Evolutionary conservation across 2,888 invertebrate genomes (phyloP).

Genomic region (Cataglyphis cursor): DNA sequence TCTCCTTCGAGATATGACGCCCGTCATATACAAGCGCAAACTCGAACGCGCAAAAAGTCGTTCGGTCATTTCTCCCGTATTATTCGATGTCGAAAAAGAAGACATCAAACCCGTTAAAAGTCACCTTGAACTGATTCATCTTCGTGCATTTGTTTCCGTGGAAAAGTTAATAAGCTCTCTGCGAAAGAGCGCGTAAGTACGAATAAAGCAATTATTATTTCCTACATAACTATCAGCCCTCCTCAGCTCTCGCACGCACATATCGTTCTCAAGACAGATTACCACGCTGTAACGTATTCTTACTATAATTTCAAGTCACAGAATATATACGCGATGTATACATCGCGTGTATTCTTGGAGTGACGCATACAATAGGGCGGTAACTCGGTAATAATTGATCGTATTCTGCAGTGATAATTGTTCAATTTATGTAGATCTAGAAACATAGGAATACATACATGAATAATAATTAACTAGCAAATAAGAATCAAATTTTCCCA

Average conservation of each 20-base stretch:
- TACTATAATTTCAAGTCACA: constrained; percentile 27
- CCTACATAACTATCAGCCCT: constrained; percentile 20
- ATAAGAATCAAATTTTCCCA: neutral
- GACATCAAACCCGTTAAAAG: constrained; percentile 17
- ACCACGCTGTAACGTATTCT: constrained; percentile 7
- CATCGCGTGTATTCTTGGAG: neutral
- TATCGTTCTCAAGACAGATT: constrained; percentile 10
- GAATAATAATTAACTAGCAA: neutral
- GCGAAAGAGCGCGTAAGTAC: constrained; percentile 1
- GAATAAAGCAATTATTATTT: constrained; percentile 51
- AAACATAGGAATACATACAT: neutral
- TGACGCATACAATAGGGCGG: neutral
- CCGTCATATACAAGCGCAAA: constrained; percentile 41
- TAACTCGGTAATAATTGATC: neutral
- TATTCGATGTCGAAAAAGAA: constrained; percentile 26
- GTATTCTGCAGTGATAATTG: neutral
- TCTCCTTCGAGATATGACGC: constrained; percentile 64
- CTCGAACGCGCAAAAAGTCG: constrained; percentile 36
- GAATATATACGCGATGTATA: neutral
- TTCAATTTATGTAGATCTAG: neutral
- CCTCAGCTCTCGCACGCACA: neutral
- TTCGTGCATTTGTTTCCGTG: constrained; percentile 47
- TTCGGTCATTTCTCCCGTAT: constrained; percentile 12
- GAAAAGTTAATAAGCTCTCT: constrained; percentile 51
- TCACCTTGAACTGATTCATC: constrained; percentile 48